phyloP scores from a whole-genome alignment of 2,888 invertebrate species.

The Drosophila stalkeri region DNA sequence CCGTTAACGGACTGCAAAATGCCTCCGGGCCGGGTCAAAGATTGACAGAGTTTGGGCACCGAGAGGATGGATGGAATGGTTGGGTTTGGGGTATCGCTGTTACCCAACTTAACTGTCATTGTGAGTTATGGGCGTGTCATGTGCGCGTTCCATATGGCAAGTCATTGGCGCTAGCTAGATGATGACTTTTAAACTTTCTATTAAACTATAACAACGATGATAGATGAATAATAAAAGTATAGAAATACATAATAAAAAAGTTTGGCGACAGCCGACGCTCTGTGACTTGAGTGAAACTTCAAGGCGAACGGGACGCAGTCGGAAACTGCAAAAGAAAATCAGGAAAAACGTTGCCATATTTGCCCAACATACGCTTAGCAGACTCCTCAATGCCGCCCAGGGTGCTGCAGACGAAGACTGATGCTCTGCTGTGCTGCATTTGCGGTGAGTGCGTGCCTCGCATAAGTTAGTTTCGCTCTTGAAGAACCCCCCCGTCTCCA shows the following conservation, averaged over 20 bases:
- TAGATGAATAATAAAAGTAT: conserved; percentile 78
- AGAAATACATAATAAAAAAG: conserved; percentile 80
- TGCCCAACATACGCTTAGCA: conserved; percentile 52
- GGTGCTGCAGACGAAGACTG: conserved; percentile 73
- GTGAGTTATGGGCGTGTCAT: conserved; percentile 50
- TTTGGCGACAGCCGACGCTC: conserved; percentile 66
- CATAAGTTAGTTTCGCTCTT: conserved; percentile 70
- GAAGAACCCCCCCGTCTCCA: not conserved
- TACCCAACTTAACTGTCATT: conserved; percentile 28
- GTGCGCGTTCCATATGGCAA: conserved; percentile 69
- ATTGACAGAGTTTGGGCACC: not conserved
- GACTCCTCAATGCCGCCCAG: conserved; percentile 38
- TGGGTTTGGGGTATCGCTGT: not conserved
- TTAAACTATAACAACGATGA: conserved; percentile 80
- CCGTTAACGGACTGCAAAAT: conserved; percentile 50
- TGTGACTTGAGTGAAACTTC: conserved; percentile 58
- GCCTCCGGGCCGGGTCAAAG: conserved; percentile 24
- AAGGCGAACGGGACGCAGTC: conserved; percentile 1
- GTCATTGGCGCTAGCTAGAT: conserved; percentile 66
- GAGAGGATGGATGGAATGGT: not conserved
- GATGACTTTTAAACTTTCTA: conserved; percentile 81
- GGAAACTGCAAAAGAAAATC: conserved; percentile 46
- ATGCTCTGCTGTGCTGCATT: conserved; percentile 81
- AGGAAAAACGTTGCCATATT: conserved; percentile 64
- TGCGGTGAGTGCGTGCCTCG: conserved; percentile 79